These are phyloP conservation scores for Osmerus eperlanus DNA, from an alignment of 2,113 vertebrate species.

Conservation along the genomic window DNA sequence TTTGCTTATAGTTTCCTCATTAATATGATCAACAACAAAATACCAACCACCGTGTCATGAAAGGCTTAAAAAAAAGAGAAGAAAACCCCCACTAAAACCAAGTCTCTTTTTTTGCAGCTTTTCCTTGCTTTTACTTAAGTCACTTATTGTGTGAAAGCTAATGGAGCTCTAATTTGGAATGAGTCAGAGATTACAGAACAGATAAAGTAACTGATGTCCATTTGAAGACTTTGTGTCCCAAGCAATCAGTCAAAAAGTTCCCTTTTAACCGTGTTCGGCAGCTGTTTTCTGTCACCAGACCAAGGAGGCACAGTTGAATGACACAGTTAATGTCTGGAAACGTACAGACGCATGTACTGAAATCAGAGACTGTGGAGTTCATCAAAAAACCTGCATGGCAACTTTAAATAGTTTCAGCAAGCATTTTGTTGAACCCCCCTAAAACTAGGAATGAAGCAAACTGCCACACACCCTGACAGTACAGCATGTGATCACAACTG, in stretches of 20 bases:
- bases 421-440: too few relatives aligned
- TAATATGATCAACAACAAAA: constrained; percentile 1
- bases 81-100: neutral
- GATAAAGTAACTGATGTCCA: constrained; percentile 13
- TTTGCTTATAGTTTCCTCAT: constrained; percentile 2
- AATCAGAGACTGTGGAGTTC: too few relatives aligned
- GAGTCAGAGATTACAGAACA: constrained; percentile 17
- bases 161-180: constrained; percentile 1
- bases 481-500: too few relatives aligned
- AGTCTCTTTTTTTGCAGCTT: neutral
- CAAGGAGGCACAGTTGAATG: too few relatives aligned
- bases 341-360: too few relatives aligned
- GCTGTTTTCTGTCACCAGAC: constrained; percentile 1
- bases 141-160: constrained; percentile 5
- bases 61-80: constrained; percentile 3
- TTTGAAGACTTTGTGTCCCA: constrained; percentile 12
- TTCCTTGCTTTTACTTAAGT: neutral
- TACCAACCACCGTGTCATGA: neutral
- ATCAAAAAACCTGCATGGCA: too few relatives aligned
- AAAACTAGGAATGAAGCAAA: too few relatives aligned
- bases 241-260: constrained; percentile 4
- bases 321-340: too few relatives aligned
- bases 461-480: too few relatives aligned
- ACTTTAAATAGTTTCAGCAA: too few relatives aligned
- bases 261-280: constrained; percentile 10